Conservation (phyloP, 2,797 vertebrate genomes). For the Neoniphon sammara region DNA sequence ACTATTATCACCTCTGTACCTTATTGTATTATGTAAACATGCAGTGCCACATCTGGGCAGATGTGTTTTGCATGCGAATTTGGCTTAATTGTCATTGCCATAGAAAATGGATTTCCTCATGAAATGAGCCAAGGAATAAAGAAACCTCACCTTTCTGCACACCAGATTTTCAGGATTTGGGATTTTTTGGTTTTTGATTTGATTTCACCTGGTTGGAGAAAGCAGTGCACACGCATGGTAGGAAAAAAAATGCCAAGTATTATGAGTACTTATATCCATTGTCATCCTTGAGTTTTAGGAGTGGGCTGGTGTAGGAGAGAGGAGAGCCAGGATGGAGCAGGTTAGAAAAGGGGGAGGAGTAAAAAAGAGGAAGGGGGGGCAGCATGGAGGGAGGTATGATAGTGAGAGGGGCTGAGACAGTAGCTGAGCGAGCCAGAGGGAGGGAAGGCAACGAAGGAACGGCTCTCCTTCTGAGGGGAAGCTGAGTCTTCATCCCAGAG, state of each 20-base stretch:
- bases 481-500: conserved; percentile 62
- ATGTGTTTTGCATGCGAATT: not conserved
- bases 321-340: conserved; percentile 55
- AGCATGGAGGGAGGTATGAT: conserved; percentile 72
- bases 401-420: conserved; percentile 73
- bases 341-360: conserved; percentile 73
- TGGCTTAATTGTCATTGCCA: not conserved
- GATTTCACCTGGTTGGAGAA: not conserved
- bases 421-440: conserved; percentile 69
- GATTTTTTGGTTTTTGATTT: not conserved
- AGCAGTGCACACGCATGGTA: no score
- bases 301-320: conserved; percentile 44
- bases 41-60: not conserved
- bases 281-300: conserved; percentile 60
- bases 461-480: conserved; percentile 57
- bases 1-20: no score
- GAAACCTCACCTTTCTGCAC: not conserved
- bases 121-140: not conserved
- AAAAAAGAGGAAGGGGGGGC: conserved; percentile 46
- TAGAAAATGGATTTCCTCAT: not conserved
- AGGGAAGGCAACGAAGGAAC: conserved; percentile 65
- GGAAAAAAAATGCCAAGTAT: not conserved
- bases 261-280: conserved; percentile 41
- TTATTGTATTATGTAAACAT: no score
- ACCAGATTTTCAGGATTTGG: not conserved